Evolutionary conservation across 2,797 vertebrate species (phyloP).

Genomic region (Hoplostethus mediterraneus): DNA sequence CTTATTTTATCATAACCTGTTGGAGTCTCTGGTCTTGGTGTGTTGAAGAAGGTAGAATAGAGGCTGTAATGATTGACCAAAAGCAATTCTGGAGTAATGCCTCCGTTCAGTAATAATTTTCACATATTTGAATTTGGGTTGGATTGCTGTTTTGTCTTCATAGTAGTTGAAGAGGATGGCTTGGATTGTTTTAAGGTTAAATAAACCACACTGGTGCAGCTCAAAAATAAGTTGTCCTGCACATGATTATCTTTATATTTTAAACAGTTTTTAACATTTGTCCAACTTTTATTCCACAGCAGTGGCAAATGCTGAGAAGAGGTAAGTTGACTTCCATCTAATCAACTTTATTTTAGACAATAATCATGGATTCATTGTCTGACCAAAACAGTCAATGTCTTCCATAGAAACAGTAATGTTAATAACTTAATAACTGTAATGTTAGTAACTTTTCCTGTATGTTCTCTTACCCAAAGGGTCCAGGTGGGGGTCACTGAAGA

Average conservation of each 20-base stretch:
- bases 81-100: too few species aligned
- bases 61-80: too few species aligned
- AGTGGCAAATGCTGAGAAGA: slow-evolving; percentile 52
- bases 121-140: too few species aligned
- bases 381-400: neutral
- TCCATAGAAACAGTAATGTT: neutral
- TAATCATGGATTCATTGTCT: neutral
- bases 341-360: slow-evolving; percentile 6
- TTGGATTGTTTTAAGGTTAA: neutral
- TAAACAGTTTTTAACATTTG: slow-evolving; percentile 30
- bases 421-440: neutral
- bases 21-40: too few species aligned
- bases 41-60: too few species aligned
- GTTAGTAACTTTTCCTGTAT: neutral
- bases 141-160: too few species aligned
- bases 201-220: neutral
- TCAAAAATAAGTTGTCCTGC: neutral
- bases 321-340: slow-evolving; percentile 50
- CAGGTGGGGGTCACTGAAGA: slow-evolving; percentile 48
- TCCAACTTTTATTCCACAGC: slow-evolving; percentile 45
- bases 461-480: slow-evolving; percentile 47
- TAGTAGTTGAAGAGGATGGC: too few species aligned
- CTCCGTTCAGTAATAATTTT: too few species aligned
- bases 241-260: slow-evolving; percentile 4
- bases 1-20: too few species aligned